Percentiles rank a stretch among this genome's conserved stretches.
Conservation (phyloP, 2,888 invertebrate genomes). For the Bellardia pandia region DNA sequence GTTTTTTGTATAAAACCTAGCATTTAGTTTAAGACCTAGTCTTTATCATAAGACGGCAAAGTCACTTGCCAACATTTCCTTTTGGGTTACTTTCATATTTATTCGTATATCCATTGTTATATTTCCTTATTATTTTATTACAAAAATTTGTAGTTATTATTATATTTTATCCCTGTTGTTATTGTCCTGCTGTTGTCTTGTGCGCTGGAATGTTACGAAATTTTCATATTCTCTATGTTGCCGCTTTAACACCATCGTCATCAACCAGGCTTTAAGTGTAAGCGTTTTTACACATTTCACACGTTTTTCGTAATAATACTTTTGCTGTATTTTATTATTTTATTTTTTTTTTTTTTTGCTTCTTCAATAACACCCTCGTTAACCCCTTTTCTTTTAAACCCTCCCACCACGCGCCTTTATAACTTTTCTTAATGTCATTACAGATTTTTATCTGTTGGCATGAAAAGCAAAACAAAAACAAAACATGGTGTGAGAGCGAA, state of each 20-base stretch:
- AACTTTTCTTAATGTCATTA: conserved; percentile 56
- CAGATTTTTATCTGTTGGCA: conserved; percentile 56
- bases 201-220: conserved; percentile 42
- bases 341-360: conserved; percentile 8
- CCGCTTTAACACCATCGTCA: conserved; percentile 24
- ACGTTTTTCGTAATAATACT: conserved; percentile 36
- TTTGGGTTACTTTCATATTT: background rate
- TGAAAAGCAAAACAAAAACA: background rate
- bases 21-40: too few species aligned
- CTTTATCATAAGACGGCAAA: background rate
- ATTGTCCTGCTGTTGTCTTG: conserved; percentile 18
- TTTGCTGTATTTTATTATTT: background rate
- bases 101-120: background rate
- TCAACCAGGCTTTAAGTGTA: conserved; percentile 1
- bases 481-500: background rate
- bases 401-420: background rate
- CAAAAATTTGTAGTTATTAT: conserved; percentile 26
- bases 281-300: conserved; percentile 57
- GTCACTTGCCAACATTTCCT: background rate
- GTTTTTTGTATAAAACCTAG: background rate
- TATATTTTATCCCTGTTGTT: conserved; percentile 34
- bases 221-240: conserved; percentile 41
- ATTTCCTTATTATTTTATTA: conserved; percentile 26
- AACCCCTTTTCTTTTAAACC: background rate
- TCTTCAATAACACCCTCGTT: conserved; percentile 12